Evolutionary conservation across 2,113 vertebrate species (phyloP).

Genomic region (Anser cygnoides): DNA sequence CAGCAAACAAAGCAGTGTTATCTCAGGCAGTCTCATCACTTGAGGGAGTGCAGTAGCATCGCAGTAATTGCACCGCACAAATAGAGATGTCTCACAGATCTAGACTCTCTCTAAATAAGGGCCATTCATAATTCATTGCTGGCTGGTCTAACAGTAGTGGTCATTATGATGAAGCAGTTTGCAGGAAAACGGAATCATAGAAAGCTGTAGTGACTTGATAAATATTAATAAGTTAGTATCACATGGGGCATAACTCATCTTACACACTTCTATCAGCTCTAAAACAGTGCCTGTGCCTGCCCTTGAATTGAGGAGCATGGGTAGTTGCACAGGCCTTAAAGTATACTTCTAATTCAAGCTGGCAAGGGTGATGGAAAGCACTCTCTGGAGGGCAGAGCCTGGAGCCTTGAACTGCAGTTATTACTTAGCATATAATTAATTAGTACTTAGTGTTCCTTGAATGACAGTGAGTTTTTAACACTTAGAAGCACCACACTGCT

Average conservation of each 20-base stretch:
- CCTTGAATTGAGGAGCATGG: background rate
- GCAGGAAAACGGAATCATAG: background rate
- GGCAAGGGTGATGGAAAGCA: constrained; percentile 21
- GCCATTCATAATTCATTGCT: constrained; percentile 7
- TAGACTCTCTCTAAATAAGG: background rate
- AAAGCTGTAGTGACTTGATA: background rate
- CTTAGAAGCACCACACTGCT: background rate
- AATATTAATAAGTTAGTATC: constrained; percentile 18
- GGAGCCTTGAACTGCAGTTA: background rate
- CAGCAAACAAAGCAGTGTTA: background rate
- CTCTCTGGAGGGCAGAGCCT: background rate
- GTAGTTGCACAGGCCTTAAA: background rate
- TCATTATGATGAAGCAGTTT: background rate
- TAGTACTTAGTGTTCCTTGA: constrained; percentile 8
- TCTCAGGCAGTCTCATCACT: background rate
- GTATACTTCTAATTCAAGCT: background rate
- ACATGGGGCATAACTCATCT: background rate
- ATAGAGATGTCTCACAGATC: background rate
- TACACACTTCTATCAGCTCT: background rate
- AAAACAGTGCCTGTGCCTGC: background rate
- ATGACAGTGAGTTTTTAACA: background rate
- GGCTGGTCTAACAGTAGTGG: background rate
- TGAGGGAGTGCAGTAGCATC: background rate
- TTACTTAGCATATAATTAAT: background rate
- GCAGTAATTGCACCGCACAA: background rate